Percentiles rank a stretch among this genome's conserved stretches.
Conservation (phyloP, 2,113 vertebrate genomes). For the Rhinogobius similis region DNA sequence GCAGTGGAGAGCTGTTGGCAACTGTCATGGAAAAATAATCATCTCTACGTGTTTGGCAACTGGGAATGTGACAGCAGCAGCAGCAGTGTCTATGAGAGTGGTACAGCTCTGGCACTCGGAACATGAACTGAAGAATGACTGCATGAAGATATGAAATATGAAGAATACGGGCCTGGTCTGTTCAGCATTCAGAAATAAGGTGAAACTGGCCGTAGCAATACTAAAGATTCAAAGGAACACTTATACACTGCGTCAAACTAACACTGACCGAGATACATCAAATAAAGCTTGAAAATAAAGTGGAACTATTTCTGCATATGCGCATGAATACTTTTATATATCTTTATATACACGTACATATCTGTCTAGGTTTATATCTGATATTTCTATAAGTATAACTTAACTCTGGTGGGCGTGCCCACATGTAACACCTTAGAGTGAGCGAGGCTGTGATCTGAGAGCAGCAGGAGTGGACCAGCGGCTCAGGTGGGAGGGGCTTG, state of each 20-base stretch:
- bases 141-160: too few relatives aligned
- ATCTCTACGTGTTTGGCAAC: constrained; percentile 58
- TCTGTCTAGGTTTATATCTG: constrained; percentile 69
- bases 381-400: constrained; percentile 74
- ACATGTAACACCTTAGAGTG: constrained; percentile 34
- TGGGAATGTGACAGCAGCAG: constrained; percentile 38
- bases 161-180: constrained; percentile 11
- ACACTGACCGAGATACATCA: constrained; percentile 73
- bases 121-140: neutral
- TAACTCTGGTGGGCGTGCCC: constrained; percentile 39
- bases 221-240: constrained; percentile 59
- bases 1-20: constrained; percentile 79
- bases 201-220: constrained; percentile 34
- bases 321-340: constrained; percentile 76
- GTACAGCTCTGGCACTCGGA: constrained; percentile 36
- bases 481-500: too few relatives aligned
- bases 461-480: constrained; percentile 21
- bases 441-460: constrained; percentile 41
- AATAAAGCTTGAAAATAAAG: constrained; percentile 80
- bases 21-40: constrained; percentile 54
- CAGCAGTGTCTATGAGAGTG: constrained; percentile 8
- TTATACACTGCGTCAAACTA: constrained; percentile 46
- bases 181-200: constrained; percentile 7
- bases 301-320: constrained; percentile 74
- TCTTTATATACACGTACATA: constrained; percentile 72